phyloP scores from a whole-genome alignment of 2,797 vertebrate genomes.

The Mormyrus hasselquistii region DNA sequence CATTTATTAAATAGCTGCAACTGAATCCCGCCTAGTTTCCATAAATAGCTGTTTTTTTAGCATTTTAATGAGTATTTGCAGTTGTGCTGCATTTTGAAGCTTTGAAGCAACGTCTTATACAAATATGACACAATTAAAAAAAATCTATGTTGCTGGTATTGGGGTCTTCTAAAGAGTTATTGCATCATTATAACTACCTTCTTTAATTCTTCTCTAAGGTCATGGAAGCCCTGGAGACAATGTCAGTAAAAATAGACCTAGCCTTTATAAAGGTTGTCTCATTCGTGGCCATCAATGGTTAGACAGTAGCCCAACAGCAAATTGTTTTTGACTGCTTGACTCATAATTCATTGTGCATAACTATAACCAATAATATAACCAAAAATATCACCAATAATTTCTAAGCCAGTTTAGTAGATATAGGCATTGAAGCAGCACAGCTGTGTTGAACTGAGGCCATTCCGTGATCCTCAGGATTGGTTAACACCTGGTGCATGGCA shows the following conservation, averaged over 20 bases:
- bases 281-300: slow-evolving; percentile 5
- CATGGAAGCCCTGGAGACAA: slow-evolving; percentile 19
- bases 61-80: slow-evolving; percentile 5
- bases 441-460: not conserved
- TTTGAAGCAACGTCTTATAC: not conserved
- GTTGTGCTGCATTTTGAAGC: not conserved
- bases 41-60: slow-evolving; percentile 4
- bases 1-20: not conserved
- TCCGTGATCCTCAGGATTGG: not conserved
- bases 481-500: not conserved
- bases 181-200: slow-evolving; percentile 4
- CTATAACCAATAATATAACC: not conserved
- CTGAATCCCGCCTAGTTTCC: not conserved
- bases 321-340: slow-evolving; percentile 12
- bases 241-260: slow-evolving; percentile 24
- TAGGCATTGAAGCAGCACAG: not conserved
- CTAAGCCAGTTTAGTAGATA: not conserved
- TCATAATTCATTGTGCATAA: not conserved
- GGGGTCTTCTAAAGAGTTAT: slow-evolving; percentile 20
- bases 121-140: not conserved
- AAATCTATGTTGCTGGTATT: slow-evolving; percentile 1
- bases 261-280: slow-evolving; percentile 11
- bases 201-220: slow-evolving; percentile 7
- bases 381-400: not conserved
- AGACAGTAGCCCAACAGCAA: slow-evolving; percentile 13